Evolutionary conservation across 64 coral and sea anemone genomes (phyloP), one percentile per base, ranked within the genome.

Genomic region (Dendrophyllia cribrosa): DNA sequence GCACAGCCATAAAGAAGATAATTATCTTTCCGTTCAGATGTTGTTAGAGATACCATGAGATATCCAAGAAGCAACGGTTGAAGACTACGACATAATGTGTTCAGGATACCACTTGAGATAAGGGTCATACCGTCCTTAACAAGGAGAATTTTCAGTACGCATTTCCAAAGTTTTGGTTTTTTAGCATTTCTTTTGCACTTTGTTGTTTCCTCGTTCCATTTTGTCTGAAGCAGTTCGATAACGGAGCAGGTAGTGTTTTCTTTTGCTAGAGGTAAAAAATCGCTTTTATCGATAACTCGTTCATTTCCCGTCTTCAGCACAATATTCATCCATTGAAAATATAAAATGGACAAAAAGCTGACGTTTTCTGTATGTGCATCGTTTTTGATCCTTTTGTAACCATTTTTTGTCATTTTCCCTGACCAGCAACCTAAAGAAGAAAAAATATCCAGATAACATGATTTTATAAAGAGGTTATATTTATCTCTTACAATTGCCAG

Each of bases 241-340:
- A 72, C 6, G 7, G 43, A 72, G 3, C 23, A 43, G 1, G 69
- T 10, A 44, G 9, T 11, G 26, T 72, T 72, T 72, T 72, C 69
- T 72, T 72, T 44, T 69, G 66, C 16, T 24, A 69, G 66, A 69
- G 66, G 66, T 8, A 69, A 23, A 25, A 69, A 69, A 69, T 72
- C 69, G 13, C 26, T 44, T 43, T 72, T 4, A 1, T 72, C 7
- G 2, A 72, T 12, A n/a, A 24, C 14, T 72, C 24, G 24, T 72
- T 34, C 9, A 43, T 15, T 72, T 25, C 69, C 69, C 43, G 23
- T 72, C 26, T 43, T 43, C 23, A 72, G 43, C 7, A 72, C 69
- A 43, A 26, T 72, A 24, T 72, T 72, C 26, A 72, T 34, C 69
- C 69, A 72, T 72, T 43, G 69, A 11, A 72, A 72, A 23, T 12